A percentile compares a stretch with the other conserved stretches of the same genome.
These are phyloP conservation scores for Acholoe squamosa DNA, from an alignment of 2,888 invertebrate genomes.

Conservation along the genomic window DNA sequence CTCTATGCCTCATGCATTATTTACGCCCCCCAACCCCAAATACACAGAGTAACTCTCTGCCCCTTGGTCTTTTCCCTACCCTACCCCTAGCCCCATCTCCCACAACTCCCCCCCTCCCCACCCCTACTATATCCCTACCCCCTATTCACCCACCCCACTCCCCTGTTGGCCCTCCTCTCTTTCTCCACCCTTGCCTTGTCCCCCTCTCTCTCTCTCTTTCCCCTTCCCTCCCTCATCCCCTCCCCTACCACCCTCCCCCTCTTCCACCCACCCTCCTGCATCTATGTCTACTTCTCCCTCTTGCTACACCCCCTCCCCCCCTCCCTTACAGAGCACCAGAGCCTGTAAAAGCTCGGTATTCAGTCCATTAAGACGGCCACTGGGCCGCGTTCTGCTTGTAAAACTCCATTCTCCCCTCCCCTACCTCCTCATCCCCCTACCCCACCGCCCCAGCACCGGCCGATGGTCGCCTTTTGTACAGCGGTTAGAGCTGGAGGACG, in stretches of 20 bases:
- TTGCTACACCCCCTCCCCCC: not conserved
- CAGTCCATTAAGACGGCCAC: slow-evolving; percentile 11
- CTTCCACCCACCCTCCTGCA: not conserved
- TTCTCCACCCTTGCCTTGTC: not conserved
- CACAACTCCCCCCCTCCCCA: not conserved
- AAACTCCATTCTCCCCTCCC: not conserved
- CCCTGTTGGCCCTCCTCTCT: not conserved
- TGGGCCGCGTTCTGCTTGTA: slow-evolving; percentile 11
- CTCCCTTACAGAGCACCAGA: not conserved
- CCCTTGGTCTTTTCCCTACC: no score
- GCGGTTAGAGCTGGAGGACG: not conserved
- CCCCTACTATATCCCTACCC: not conserved
- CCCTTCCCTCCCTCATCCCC: not conserved
- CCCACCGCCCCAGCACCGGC: not conserved
- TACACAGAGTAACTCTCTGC: no score
- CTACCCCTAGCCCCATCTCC: not conserved
- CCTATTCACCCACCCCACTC: not conserved
- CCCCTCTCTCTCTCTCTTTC: not conserved
- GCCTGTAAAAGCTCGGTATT: not conserved
- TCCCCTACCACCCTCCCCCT: not conserved
- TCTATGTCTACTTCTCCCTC: not conserved
- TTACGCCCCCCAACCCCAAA: no score
- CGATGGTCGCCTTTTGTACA: not conserved
- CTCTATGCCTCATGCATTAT: no score
- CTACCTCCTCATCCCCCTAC: not conserved